Conservation (phyloP, 2,888 invertebrate species). For the Tethea ocularis region DNA sequence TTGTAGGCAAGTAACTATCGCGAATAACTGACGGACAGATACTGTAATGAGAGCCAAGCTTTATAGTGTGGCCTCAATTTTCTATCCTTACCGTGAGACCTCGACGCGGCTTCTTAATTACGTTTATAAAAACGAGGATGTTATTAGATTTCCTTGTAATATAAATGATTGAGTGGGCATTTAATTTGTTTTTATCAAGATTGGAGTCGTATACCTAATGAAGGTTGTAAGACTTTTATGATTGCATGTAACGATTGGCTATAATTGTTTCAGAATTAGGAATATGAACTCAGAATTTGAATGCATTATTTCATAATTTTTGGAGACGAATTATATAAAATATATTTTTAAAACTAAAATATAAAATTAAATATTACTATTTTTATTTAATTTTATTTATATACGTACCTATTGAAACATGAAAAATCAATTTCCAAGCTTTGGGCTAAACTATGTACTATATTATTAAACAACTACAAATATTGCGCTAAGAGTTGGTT, state of each 20-base stretch:
- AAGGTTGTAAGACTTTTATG: neutral
- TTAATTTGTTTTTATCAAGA: neutral
- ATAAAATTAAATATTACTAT: no score
- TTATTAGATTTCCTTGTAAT: constrained; percentile 3
- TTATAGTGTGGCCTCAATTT: neutral
- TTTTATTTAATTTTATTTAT: no score
- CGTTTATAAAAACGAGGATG: neutral
- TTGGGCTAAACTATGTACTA: no score
- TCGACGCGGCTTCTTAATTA: neutral
- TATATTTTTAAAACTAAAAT: no score
- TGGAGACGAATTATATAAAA: no score
- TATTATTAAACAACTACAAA: no score
- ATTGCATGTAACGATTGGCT: neutral
- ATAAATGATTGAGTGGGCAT: constrained; percentile 1
- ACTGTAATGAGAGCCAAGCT: no score
- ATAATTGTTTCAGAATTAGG: neutral
- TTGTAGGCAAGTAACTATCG: no score
- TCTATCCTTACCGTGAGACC: neutral
- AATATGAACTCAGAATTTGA: neutral
- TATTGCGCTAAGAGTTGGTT: no score
- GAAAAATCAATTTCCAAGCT: no score
- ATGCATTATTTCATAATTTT: neutral
- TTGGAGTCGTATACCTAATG: neutral
- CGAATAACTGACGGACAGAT: no score
- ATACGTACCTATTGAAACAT: no score